Evolutionary conservation across 2,888 invertebrate genomes (phyloP).

Genomic region (Hetaerina titia): DNA sequence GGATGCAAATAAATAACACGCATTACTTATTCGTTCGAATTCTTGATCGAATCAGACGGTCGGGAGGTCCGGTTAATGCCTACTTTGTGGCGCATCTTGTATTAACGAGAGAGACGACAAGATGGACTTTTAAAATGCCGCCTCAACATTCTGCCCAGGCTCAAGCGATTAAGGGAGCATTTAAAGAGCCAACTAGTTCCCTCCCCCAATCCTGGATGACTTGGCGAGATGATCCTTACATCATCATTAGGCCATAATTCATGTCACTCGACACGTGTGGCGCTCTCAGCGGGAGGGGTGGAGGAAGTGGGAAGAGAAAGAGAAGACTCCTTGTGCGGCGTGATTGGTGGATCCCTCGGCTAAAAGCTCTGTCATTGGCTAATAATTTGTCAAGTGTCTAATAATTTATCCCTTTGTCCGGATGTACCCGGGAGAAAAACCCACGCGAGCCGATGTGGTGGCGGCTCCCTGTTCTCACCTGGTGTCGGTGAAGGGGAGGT

Average conservation of each 20-base stretch:
- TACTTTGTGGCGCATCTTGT: too few relatives aligned
- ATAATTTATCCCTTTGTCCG: constrained; percentile 40
- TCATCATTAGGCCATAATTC: constrained; percentile 47
- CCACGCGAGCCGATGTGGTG: background rate
- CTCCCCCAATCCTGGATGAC: background rate
- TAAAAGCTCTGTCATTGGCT: constrained; percentile 61
- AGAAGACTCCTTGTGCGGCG: background rate
- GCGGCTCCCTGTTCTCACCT: constrained; percentile 14
- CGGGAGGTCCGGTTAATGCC: background rate
- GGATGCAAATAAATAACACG: background rate
- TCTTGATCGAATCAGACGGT: background rate
- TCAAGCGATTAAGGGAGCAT: background rate
- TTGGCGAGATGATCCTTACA: background rate
- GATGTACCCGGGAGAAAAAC: background rate
- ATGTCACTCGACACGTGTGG: background rate
- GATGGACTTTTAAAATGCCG: constrained; percentile 5
- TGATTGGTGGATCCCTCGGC: constrained; percentile 22
- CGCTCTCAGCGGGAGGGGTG: constrained; percentile 7
- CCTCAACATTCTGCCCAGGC: background rate
- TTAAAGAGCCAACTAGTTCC: background rate
- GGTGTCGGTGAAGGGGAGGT: background rate
- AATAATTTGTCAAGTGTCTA: constrained; percentile 52
- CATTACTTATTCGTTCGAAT: background rate
- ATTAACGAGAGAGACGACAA: background rate
- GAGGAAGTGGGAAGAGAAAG: background rate